Evolutionary conservation across 1,140 invertebrate species (phyloP).

Genomic region (Chlorops oryzae): DNA sequence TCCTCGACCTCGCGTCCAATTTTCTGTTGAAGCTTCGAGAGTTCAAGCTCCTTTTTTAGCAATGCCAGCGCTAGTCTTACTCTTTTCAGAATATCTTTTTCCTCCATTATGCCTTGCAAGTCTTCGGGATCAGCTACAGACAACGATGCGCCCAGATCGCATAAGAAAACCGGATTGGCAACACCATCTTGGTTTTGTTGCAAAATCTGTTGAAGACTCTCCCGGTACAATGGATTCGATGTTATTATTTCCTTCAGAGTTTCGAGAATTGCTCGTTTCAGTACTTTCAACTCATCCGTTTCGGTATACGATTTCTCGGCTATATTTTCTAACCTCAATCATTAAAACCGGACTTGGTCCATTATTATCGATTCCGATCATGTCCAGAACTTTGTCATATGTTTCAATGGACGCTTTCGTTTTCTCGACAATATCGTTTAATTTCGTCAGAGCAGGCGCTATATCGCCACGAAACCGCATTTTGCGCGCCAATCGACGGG

Average conservation of each 20-base stretch:
- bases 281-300: conserved; percentile 89
- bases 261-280: conserved; percentile 92
- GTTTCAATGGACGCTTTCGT: too few species aligned
- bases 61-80: conserved; percentile 79
- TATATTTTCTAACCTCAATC: conserved; percentile 90
- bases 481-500: not conserved
- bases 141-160: conserved; percentile 88
- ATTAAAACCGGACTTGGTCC: conserved; percentile 61
- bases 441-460: not conserved
- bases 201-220: conserved; percentile 83
- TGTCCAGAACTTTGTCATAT: too few species aligned
- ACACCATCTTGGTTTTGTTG: conserved; percentile 87
- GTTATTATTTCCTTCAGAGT: conserved; percentile 92
- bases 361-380: too few species aligned
- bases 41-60: conserved; percentile 92
- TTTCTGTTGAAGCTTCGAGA: conserved; percentile 92
- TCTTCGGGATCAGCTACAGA: conserved; percentile 85
- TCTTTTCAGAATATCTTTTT: conserved; percentile 85
- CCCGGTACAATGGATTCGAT: conserved; percentile 85
- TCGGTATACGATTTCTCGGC: conserved; percentile 78
- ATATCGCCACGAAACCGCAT: not conserved
- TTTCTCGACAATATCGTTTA: not conserved
- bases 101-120: conserved; percentile 86
- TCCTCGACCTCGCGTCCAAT: conserved; percentile 95
- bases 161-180: conserved; percentile 94